Percentiles rank a stretch among this genome's conserved stretches.
phyloP scores from a whole-genome alignment of 1,140 invertebrate genomes.

The Hormaphis cornu region DNA sequence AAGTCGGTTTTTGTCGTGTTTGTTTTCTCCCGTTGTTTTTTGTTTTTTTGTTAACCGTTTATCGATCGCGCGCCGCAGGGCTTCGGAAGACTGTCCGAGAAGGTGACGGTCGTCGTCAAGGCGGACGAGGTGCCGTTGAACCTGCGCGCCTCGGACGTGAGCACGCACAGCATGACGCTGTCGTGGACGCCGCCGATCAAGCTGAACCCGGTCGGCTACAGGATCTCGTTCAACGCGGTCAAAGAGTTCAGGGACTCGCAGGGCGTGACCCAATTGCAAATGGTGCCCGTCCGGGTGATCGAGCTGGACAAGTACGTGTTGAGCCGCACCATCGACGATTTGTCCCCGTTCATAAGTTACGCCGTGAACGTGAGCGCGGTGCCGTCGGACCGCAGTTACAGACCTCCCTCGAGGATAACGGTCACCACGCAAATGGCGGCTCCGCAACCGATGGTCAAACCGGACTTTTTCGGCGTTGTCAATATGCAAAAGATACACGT shows the following conservation, averaged over 20 bases:
- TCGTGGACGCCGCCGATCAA: constrained; percentile 88
- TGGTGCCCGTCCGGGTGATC: constrained; percentile 63
- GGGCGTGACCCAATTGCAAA: constrained; percentile 79
- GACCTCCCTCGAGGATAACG: constrained; percentile 84
- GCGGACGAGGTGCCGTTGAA: constrained; percentile 84
- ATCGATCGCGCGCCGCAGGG: constrained; percentile 42
- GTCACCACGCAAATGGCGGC: constrained; percentile 94
- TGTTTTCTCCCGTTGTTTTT: too few species aligned
- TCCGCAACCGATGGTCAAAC: constrained; percentile 89
- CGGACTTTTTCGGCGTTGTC: constrained; percentile 81
- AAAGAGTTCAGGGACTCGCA: constrained; percentile 93
- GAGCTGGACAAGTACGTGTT: constrained; percentile 58
- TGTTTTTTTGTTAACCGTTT: background rate
- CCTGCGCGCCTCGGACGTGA: constrained; percentile 74
- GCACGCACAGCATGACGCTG: constrained; percentile 80
- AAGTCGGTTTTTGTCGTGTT: too few species aligned
- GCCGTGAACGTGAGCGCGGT: constrained; percentile 88
- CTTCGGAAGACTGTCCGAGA: constrained; percentile 47
- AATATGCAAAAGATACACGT: constrained; percentile 72
- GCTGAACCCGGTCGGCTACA: constrained; percentile 79
- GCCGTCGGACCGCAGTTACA: constrained; percentile 69
- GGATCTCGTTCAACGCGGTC: constrained; percentile 80
- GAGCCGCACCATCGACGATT: constrained; percentile 68
- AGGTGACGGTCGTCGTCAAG: constrained; percentile 76
- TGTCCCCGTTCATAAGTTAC: constrained; percentile 89